Percentiles rank a stretch among this genome's conserved stretches.
phyloP scores from a whole-genome alignment of 64 coral and sea anemone species.

The Dendrophyllia cribrosa region DNA sequence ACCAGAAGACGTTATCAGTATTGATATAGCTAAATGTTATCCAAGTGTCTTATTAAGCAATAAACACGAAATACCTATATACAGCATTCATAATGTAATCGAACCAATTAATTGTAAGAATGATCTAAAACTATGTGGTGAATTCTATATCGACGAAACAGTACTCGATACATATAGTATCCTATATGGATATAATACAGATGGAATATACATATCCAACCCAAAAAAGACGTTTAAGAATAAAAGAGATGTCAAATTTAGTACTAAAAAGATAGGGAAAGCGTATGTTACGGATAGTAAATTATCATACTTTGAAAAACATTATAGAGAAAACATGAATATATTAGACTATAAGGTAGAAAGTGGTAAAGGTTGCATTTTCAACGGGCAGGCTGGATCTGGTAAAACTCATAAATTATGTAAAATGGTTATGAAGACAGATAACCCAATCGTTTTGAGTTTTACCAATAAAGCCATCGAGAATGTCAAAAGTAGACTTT shows the following conservation, averaged over 20 bases:
- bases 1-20: background rate
- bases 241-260: too few species aligned
- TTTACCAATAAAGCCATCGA: too few species aligned
- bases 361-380: background rate
- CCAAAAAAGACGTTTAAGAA: too few species aligned
- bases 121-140: background rate
- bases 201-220: too few species aligned
- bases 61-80: background rate
- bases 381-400: background rate
- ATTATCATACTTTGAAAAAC: constrained; percentile 46
- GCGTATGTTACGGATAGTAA: background rate
- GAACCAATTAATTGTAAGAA: background rate
- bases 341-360: background rate
- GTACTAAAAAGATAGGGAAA: too few species aligned
- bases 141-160: background rate
- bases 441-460: too few species aligned
- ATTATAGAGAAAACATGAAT: constrained; percentile 27
- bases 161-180: background rate
- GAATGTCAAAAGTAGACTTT: too few species aligned
- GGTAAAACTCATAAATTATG: constrained; percentile 35
- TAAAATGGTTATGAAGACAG: constrained; percentile 8
- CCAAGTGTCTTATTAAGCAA: background rate
- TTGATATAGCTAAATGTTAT: background rate
- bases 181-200: too few species aligned
- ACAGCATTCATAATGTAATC: background rate